phyloP scores from a whole-genome alignment of 2,113 vertebrate genomes.

The Saimiri boliviensis region DNA sequence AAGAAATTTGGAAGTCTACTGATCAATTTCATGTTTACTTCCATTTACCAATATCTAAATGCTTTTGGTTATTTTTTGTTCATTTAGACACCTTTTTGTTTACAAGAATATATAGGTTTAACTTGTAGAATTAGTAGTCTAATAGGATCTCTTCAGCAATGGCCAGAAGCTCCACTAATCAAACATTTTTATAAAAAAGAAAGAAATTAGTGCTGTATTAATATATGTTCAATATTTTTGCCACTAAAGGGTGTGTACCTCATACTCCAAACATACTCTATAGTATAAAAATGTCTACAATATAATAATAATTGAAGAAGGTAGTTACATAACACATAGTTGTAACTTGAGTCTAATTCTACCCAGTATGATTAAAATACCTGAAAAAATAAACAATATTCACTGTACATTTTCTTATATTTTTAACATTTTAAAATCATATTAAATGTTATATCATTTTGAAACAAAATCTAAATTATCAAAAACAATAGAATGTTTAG shows the following conservation, averaged over 20 bases:
- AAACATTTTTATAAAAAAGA: background rate
- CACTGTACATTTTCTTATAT: background rate
- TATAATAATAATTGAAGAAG: background rate
- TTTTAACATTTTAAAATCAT: background rate
- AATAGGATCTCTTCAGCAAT: background rate
- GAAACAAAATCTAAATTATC: background rate
- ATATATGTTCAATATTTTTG: background rate
- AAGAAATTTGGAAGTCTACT: background rate
- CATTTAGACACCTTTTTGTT: background rate
- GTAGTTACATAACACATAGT: background rate
- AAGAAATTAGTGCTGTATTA: background rate
- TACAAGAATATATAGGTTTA: background rate
- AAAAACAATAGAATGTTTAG: background rate
- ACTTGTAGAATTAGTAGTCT: background rate
- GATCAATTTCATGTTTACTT: background rate
- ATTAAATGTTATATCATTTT: background rate
- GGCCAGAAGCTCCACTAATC: background rate
- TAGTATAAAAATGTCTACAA: background rate
- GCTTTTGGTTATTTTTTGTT: background rate
- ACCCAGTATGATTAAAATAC: background rate
- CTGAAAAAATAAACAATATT: background rate
- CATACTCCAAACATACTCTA: background rate
- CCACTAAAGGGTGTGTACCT: background rate
- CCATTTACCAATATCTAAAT: background rate
- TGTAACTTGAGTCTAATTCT: background rate